phyloP scores from a whole-genome alignment of 2,888 invertebrate genomes.

The Dicyrtoma fusca region DNA sequence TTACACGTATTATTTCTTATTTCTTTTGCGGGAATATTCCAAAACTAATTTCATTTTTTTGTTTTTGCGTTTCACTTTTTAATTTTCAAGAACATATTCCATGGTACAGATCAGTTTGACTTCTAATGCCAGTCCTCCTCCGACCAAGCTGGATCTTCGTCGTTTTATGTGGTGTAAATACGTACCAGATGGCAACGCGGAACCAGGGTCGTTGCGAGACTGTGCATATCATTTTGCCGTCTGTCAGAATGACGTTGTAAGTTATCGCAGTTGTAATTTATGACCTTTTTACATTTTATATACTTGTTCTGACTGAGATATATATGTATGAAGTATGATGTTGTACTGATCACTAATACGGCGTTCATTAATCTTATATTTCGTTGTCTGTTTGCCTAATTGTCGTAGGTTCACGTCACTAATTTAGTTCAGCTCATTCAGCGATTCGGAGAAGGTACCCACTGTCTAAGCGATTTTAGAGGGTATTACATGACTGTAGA shows the following conservation, averaged over 20 bases:
- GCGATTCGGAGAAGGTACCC: constrained; percentile 61
- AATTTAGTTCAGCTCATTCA: constrained; percentile 63
- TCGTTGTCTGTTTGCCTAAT: not conserved
- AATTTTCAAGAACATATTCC: constrained; percentile 63
- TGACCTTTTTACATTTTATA: not conserved
- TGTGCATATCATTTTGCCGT: constrained; percentile 78
- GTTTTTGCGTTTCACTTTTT: not conserved
- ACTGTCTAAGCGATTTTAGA: constrained; percentile 60
- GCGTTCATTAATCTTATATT: too few relatives aligned
- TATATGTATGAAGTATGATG: not conserved
- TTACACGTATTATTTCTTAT: constrained; percentile 3
- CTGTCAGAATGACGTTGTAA: constrained; percentile 71
- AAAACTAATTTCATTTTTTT: too few relatives aligned
- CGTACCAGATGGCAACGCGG: constrained; percentile 69
- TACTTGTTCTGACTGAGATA: not conserved
- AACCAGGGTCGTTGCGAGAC: constrained; percentile 64
- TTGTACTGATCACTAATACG: not conserved
- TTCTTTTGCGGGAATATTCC: too few relatives aligned
- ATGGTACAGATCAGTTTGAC: constrained; percentile 67
- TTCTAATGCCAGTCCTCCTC: constrained; percentile 38
- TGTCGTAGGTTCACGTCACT: constrained; percentile 64
- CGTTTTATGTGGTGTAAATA: constrained; percentile 93
- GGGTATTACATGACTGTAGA: constrained; percentile 66
- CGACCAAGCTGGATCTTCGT: constrained; percentile 60
- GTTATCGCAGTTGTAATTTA: constrained; percentile 59